These are phyloP conservation scores for Metaphire vulgaris DNA, from an alignment of 1,140 invertebrate genomes.

Conservation along the genomic window DNA sequence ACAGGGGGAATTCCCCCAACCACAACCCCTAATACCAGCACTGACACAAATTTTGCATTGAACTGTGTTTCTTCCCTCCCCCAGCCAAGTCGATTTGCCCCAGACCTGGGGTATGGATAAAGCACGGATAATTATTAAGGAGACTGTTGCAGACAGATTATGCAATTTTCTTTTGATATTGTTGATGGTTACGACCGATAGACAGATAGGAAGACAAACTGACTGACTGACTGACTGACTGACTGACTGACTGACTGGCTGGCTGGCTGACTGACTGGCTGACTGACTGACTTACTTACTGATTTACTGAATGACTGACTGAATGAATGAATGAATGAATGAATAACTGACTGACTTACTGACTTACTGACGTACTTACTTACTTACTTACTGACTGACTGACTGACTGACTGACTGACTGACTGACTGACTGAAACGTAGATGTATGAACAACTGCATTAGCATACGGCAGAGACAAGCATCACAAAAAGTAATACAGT, in stretches of 20 bases:
- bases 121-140: too few relatives aligned
- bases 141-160: too few relatives aligned
- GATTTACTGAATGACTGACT: background rate
- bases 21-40: too few relatives aligned
- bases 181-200: background rate
- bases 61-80: too few relatives aligned
- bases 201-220: background rate
- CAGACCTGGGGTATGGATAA: too few relatives aligned
- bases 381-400: slow-evolving; percentile 1
- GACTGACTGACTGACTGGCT: background rate
- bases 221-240: background rate
- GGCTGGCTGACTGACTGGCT: background rate
- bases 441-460: too few relatives aligned
- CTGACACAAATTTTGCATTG: too few relatives aligned
- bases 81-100: too few relatives aligned
- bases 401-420: slow-evolving; percentile 7
- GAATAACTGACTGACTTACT: background rate
- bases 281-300: background rate
- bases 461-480: too few relatives aligned
- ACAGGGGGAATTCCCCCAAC: too few relatives aligned
- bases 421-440: slow-evolving; percentile 7
- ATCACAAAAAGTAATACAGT: too few relatives aligned
- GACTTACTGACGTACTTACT: background rate
- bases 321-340: background rate
- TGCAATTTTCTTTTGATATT: too few relatives aligned